Base-by-base conservation (phyloP, 2,113 vertebrate genomes). In the Passerina amoena region DNA sequence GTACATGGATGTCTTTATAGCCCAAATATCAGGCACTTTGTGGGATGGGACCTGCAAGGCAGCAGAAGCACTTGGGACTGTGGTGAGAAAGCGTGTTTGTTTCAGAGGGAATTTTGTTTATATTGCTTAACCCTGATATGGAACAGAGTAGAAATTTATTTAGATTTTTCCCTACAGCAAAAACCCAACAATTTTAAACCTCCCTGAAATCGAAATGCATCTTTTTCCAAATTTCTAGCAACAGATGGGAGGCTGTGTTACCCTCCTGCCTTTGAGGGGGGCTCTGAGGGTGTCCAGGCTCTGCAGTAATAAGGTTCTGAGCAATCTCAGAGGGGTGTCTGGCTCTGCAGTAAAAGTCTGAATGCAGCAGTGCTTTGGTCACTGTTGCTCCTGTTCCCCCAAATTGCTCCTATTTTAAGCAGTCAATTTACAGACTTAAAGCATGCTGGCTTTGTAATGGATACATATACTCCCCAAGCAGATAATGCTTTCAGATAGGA, bases 381-480 rank as follows among this genome's bases (percentile, higher is more conserved):
- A 1, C 56, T 1, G 2, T 28, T 73, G 22, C 60, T 92, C 8
- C 38, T 0, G 0, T 33, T 78, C 90, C 73, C 60, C 28, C 37
- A 78, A 88, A 91, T 71, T 63, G 47, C 37, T 87, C 48, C 53
- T 84, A 27, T 78, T 94, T 84, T 75, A 64, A 78, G 48, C 69
- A 6, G 0, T 56, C 65, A 37, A 2, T 63, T 94, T 69, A 37
- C 59, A 80, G 75, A 13, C 42, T 79, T 65, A n/a, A 72, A 70
- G 14, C 50, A 83, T 0, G 0, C 45, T 88, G 88, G 37, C 68
- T 91, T 59, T 88, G 66, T 47, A 73, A 81, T 21, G n/a, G 72
- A 50, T 82, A 51, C 65, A 64, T 9, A 4, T 12, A 38, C 22
- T 88, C 54, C 50, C 50, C 51, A 31, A 44, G n/a, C 50, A 80